Conservation (phyloP, 2,888 invertebrate genomes). For the Dicyrtomina minuta region DNA sequence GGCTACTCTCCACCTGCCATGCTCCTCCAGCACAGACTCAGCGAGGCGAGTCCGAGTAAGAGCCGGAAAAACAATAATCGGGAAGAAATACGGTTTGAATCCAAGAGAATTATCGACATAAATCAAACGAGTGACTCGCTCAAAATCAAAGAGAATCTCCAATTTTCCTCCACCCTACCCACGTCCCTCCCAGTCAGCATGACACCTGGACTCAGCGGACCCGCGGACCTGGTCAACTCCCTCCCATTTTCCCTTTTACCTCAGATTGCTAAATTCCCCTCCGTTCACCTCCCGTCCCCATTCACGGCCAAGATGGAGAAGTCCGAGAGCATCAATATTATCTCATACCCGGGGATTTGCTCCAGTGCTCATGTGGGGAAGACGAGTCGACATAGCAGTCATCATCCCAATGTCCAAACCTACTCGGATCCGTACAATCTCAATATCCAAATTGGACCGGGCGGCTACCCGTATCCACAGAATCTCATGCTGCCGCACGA, state of each 20-base stretch:
- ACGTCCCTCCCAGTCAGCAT: slow-evolving; percentile 10
- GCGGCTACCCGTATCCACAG: slow-evolving; percentile 12
- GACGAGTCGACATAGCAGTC: slow-evolving; percentile 31
- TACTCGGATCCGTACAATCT: slow-evolving; percentile 12
- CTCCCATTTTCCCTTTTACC: slow-evolving; percentile 45
- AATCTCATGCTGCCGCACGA: slow-evolving; percentile 26
- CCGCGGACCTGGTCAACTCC: slow-evolving; percentile 3
- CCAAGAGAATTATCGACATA: slow-evolving; percentile 50
- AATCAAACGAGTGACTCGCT: slow-evolving; percentile 49
- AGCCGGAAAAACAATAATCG: slow-evolving; percentile 36
- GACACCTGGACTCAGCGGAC: not conserved
- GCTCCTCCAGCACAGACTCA: slow-evolving; percentile 21
- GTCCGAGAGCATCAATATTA: slow-evolving; percentile 42
- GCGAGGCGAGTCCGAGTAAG: not conserved
- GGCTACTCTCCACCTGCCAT: slow-evolving; percentile 9
- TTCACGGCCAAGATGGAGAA: slow-evolving; percentile 45
- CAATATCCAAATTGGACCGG: slow-evolving; percentile 27
- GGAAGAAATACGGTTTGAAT: slow-evolving; percentile 52
- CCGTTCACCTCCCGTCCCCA: slow-evolving; percentile 34
- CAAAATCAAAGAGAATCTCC: slow-evolving; percentile 52
- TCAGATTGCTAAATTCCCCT: slow-evolving; percentile 44
- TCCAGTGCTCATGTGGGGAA: not conserved
- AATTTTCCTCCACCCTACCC: slow-evolving; percentile 48
- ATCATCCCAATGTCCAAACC: slow-evolving; percentile 9
- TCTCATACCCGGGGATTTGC: slow-evolving; percentile 13